These are phyloP conservation scores for Philaenus spumarius DNA, from an alignment of 1,140 invertebrate species.

Conservation along the genomic window DNA sequence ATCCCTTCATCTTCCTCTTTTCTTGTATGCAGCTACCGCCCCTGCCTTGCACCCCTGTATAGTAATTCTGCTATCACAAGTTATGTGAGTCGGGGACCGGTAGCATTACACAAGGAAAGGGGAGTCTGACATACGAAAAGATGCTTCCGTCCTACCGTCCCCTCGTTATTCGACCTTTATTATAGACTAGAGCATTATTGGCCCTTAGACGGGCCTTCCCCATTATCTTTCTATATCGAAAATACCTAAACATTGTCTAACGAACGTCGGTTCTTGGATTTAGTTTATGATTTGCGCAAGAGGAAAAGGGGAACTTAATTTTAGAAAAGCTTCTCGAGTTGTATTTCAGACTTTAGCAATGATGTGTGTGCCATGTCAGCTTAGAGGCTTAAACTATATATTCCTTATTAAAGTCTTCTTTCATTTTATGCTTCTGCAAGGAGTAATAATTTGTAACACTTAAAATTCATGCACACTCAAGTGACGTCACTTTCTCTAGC, in stretches of 20 bases:
- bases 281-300: constrained; percentile 23
- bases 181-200: constrained; percentile 2
- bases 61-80: constrained; percentile 18
- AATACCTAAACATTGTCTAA: constrained; percentile 11
- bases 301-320: constrained; percentile 17
- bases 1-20: constrained; percentile 16
- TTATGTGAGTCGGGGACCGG: constrained; percentile 9
- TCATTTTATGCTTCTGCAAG: too few relatives aligned
- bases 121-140: background rate
- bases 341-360: background rate
- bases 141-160: background rate
- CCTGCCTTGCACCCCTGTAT: constrained; percentile 37
- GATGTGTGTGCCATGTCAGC: background rate
- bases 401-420: too few relatives aligned
- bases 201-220: background rate
- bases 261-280: background rate
- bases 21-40: constrained; percentile 36
- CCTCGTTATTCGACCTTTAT: constrained; percentile 12
- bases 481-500: too few relatives aligned
- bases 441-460: too few relatives aligned
- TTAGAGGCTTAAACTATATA: background rate
- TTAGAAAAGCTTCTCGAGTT: background rate
- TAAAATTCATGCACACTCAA: too few relatives aligned
- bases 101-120: background rate
- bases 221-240: constrained; percentile 4